phyloP scores from a whole-genome alignment of 1,140 invertebrate species.

The Drosophila burlai region DNA sequence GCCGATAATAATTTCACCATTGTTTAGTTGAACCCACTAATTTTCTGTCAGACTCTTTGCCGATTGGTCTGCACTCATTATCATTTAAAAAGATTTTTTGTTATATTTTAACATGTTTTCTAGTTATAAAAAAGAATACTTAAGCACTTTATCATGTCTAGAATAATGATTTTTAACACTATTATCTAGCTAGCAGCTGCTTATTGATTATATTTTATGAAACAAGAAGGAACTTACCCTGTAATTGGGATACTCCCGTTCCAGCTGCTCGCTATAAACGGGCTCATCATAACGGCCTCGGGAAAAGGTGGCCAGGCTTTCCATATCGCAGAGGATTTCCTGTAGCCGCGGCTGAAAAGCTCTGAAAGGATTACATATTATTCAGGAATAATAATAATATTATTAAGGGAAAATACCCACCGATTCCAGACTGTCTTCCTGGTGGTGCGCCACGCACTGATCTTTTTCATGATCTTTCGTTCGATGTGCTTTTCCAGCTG shows the following conservation, averaged over 20 bases:
- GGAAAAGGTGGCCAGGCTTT: constrained; percentile 81
- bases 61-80: neutral
- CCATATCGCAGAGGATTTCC: constrained; percentile 66
- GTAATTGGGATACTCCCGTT: constrained; percentile 62
- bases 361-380: constrained; percentile 22
- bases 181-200: neutral
- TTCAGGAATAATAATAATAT: neutral
- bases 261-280: constrained; percentile 86
- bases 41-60: neutral
- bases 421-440: constrained; percentile 88
- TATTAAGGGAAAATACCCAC: constrained; percentile 54
- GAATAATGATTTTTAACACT: neutral
- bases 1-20: constrained; percentile 4
- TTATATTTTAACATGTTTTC: neutral
- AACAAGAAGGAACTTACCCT: constrained; percentile 41
- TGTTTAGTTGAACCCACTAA: neutral
- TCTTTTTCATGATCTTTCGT: constrained; percentile 86
- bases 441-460: constrained; percentile 87
- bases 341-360: constrained; percentile 69
- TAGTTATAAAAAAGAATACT: neutral
- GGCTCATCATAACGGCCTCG: constrained; percentile 85
- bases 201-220: constrained; percentile 8
- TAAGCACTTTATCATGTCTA: neutral
- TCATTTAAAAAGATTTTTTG: neutral
- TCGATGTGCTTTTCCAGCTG: constrained; percentile 86